Conservation (phyloP, 2,797 vertebrate species). For the Merluccius polli region DNA sequence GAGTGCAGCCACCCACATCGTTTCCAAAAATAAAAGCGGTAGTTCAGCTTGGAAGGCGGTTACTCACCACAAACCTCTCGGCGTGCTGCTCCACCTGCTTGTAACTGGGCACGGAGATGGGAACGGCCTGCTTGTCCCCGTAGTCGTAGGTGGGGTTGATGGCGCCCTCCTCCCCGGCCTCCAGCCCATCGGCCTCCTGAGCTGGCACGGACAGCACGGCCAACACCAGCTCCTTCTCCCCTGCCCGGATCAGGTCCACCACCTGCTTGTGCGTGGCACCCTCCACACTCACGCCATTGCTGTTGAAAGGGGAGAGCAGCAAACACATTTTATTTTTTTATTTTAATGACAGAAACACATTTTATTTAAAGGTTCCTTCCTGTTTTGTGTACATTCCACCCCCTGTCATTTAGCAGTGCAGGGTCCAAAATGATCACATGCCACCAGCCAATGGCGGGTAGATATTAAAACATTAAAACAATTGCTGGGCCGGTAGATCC, state of each 20-base stretch:
- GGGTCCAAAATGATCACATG: too few species aligned
- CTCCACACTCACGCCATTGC: slow-evolving; percentile 93
- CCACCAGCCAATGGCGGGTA: too few species aligned
- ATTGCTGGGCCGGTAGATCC: too few species aligned
- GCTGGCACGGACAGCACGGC: slow-evolving; percentile 91
- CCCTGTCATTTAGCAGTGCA: too few species aligned
- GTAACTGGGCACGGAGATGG: slow-evolving; percentile 94
- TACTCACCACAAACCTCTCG: slow-evolving; percentile 95
- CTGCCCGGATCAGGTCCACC: slow-evolving; percentile 95
- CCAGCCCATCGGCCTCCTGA: slow-evolving; percentile 88
- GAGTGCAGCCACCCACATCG: background rate
- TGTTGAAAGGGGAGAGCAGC: slow-evolving; percentile 40
- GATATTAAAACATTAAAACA: too few species aligned
- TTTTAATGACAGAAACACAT: background rate
- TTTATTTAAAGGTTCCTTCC: too few species aligned
- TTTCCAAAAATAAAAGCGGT: background rate
- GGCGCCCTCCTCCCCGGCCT: slow-evolving; percentile 83
- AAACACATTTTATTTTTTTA: background rate
- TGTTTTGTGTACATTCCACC: too few species aligned
- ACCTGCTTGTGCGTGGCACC: slow-evolving; percentile 98
- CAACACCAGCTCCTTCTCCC: slow-evolving; percentile 91
- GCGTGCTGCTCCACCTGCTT: slow-evolving; percentile 95
- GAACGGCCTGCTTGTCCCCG: slow-evolving; percentile 94
- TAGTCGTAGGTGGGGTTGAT: slow-evolving; percentile 90
- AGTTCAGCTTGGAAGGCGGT: background rate